Percentiles rank a stretch among this genome's conserved stretches.
These are phyloP conservation scores for Listronotus bonariensis DNA, from an alignment of 1,140 invertebrate species.

Conservation along the genomic window DNA sequence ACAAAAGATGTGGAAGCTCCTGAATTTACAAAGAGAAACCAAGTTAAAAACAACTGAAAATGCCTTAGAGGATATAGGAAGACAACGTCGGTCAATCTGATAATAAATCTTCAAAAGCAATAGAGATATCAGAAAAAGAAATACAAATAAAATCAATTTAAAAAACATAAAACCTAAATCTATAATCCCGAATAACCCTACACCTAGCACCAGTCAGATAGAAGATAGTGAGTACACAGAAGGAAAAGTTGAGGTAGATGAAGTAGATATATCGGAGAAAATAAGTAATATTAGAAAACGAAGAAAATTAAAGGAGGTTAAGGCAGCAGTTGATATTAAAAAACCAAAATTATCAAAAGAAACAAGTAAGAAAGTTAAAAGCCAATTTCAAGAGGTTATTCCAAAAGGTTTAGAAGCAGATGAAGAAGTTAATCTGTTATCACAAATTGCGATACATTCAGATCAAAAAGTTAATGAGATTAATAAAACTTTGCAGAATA, in stretches of 20 bases:
- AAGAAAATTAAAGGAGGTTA: constrained; percentile 20
- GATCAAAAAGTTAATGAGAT: constrained; percentile 41
- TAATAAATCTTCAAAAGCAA: not conserved
- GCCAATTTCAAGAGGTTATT: not conserved
- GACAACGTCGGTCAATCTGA: not conserved
- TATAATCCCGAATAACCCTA: not conserved
- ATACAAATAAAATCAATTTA: not conserved
- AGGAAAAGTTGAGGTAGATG: constrained; percentile 25
- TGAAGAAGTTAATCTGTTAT: constrained; percentile 48
- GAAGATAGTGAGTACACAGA: constrained; percentile 20
- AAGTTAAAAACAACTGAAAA: not conserved
- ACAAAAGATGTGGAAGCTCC: constrained; percentile 6
- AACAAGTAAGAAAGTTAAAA: not conserved
- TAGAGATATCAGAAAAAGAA: constrained; percentile 1
- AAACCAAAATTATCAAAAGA: constrained; percentile 23
- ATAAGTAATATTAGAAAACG: constrained; percentile 17
- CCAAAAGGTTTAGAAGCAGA: constrained; percentile 34
- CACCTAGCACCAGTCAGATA: constrained; percentile 11
- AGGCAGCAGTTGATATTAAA: constrained; percentile 8
- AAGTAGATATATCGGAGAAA: constrained; percentile 18
- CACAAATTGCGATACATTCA: constrained; percentile 43
- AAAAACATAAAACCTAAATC: constrained; percentile 10
- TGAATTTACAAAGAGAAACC: constrained; percentile 21
- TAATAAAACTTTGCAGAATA: constrained; percentile 37
- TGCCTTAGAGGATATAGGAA: not conserved